These are phyloP conservation scores for Lamellibrachia satsuma DNA, from an alignment of 2,888 invertebrate genomes.

Conservation along the genomic window DNA sequence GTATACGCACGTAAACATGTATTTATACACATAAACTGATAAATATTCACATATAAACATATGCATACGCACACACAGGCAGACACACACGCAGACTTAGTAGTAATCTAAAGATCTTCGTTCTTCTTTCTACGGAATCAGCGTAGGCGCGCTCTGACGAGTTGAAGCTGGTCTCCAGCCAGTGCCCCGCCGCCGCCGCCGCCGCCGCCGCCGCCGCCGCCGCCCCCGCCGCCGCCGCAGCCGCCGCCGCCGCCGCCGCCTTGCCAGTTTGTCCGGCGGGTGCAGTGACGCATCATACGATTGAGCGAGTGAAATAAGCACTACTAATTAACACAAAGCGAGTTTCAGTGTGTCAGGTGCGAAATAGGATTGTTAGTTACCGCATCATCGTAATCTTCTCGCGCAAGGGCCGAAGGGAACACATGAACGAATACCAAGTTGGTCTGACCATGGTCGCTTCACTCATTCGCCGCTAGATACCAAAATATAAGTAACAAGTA, in stretches of 20 bases:
- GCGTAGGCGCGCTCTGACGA: too few relatives aligned
- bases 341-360: not conserved
- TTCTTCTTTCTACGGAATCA: not conserved
- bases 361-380: not conserved
- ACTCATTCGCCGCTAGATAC: too few relatives aligned
- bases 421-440: not conserved
- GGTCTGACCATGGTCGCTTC: not conserved
- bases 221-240: too few relatives aligned
- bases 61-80: too few relatives aligned
- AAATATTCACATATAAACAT: too few relatives aligned
- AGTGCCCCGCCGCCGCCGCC: too few relatives aligned
- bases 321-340: slow-evolving; percentile 2
- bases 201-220: too few relatives aligned
- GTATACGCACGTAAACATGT: too few relatives aligned
- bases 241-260: too few relatives aligned
- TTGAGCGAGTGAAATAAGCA: not conserved
- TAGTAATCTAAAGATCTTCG: not conserved
- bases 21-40: too few relatives aligned
- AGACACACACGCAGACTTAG: not conserved
- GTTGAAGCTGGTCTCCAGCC: too few relatives aligned
- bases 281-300: not conserved
- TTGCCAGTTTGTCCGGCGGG: not conserved
- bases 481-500: too few relatives aligned
- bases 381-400: not conserved
- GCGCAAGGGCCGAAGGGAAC: not conserved